A percentile compares a stretch with the other conserved stretches of the same genome.
Evolutionary conservation across 2,888 invertebrate species (phyloP).

Genomic region (Syritta pipiens): DNA sequence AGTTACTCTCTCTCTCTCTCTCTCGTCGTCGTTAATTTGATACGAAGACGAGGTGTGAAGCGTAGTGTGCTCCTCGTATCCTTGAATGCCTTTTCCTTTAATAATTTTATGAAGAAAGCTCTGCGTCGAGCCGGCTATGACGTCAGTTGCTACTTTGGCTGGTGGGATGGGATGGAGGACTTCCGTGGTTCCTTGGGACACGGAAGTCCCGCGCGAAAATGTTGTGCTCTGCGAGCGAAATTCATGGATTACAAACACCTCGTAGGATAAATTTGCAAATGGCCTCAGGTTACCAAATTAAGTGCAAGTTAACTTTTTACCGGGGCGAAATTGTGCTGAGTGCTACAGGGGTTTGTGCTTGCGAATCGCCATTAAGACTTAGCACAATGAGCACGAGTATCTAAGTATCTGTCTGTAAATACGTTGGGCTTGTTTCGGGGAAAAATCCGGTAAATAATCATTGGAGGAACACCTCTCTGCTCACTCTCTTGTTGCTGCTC

Average conservation of each 20-base stretch:
- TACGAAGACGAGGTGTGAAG: slow-evolving; percentile 47
- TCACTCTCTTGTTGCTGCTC: no score
- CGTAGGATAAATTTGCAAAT: slow-evolving; percentile 23
- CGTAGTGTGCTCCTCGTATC: slow-evolving; percentile 11
- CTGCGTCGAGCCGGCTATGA: slow-evolving; percentile 26
- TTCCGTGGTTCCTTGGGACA: not conserved
- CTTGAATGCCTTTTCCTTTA: slow-evolving; percentile 8
- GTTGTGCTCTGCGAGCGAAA: slow-evolving; percentile 12
- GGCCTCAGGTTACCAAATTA: slow-evolving; percentile 28
- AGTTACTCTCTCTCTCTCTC: not conserved
- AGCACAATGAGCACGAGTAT: no score
- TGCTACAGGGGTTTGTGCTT: no score
- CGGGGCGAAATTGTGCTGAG: slow-evolving; percentile 14
- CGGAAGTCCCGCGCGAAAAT: not conserved
- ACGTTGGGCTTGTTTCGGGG: no score
- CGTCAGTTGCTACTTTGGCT: no score
- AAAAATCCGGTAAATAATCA: no score
- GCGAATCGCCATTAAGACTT: no score
- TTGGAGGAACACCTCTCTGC: no score
- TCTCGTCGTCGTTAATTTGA: slow-evolving; percentile 24
- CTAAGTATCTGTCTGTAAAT: no score
- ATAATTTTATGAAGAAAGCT: slow-evolving; percentile 45
- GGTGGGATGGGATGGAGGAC: slow-evolving; percentile 14
- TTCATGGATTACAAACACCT: slow-evolving; percentile 6
- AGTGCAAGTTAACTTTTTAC: slow-evolving; percentile 32